These are phyloP conservation scores for Tragelaphus buxtoni DNA, from an alignment of 2,113 vertebrate genomes.

Conservation along the genomic window DNA sequence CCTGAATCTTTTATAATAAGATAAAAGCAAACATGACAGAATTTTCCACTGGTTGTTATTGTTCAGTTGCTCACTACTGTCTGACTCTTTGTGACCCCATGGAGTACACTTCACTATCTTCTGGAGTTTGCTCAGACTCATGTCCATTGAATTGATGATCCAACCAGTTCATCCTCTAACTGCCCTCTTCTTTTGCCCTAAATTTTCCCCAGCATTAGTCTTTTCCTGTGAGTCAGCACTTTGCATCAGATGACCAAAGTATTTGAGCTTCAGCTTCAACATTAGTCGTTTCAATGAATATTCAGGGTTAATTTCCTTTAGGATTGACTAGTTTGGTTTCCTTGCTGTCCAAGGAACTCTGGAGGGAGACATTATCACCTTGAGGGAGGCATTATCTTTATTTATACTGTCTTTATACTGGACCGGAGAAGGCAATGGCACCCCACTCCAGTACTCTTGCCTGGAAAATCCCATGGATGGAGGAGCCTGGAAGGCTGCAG, in stretches of 20 bases:
- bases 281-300: not conserved
- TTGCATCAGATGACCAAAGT: not conserved
- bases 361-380: not conserved
- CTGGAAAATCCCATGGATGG: not conserved
- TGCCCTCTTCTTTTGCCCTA: not conserved
- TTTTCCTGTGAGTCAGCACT: not conserved
- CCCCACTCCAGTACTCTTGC: not conserved
- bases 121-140: not conserved
- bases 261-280: not conserved
- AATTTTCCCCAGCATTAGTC: not conserved
- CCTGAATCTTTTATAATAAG: not conserved
- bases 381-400: not conserved
- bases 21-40: conserved; percentile 12
- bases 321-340: not conserved
- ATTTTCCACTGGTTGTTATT: not conserved
- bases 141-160: not conserved
- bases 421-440: not conserved
- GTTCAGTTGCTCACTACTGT: not conserved
- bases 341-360: not conserved
- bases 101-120: not conserved
- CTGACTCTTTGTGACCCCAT: not conserved
- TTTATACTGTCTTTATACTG: not conserved
- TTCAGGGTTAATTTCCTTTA: not conserved
- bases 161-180: not conserved
- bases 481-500: not conserved